Percentiles rank a stretch among this genome's conserved stretches.
Evolutionary conservation across 1,140 invertebrate species (phyloP).

Genomic region (Microplitis mediator): DNA sequence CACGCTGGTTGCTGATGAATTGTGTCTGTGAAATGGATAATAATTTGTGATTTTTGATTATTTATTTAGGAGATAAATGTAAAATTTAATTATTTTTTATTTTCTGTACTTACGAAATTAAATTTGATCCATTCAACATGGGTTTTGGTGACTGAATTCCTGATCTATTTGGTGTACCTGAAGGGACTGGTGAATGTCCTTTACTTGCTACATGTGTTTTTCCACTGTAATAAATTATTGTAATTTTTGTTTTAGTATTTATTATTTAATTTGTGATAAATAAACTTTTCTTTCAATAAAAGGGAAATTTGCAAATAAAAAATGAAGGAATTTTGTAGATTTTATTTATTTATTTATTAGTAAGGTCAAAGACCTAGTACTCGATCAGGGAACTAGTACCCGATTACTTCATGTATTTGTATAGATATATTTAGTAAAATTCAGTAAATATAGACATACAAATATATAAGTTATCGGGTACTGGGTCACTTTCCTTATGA

Average conservation of each 20-base stretch:
- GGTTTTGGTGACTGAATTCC: constrained; percentile 58
- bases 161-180: constrained; percentile 50
- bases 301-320: too few species aligned
- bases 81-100: background rate
- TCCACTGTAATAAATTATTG: constrained; percentile 47
- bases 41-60: background rate
- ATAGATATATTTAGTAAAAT: too few species aligned
- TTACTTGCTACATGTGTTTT: constrained; percentile 55
- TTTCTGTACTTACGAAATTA: constrained; percentile 47
- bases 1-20: constrained; percentile 46
- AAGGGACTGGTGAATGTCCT: constrained; percentile 56
- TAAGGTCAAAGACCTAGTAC: too few species aligned
- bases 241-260: constrained; percentile 6
- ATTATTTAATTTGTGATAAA: constrained; percentile 16
- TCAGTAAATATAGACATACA: too few species aligned
- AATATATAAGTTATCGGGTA: too few species aligned
- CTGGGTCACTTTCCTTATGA: too few species aligned
- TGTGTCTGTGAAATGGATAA: constrained; percentile 49
- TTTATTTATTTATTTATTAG: too few species aligned
- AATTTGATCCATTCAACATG: constrained; percentile 54
- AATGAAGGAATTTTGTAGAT: too few species aligned
- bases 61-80: constrained; percentile 1
- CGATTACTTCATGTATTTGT: too few species aligned
- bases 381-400: too few species aligned
- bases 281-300: background rate